These are phyloP conservation scores for Hipposideros armiger DNA, from an alignment of 2,113 vertebrate genomes.

Conservation along the genomic window DNA sequence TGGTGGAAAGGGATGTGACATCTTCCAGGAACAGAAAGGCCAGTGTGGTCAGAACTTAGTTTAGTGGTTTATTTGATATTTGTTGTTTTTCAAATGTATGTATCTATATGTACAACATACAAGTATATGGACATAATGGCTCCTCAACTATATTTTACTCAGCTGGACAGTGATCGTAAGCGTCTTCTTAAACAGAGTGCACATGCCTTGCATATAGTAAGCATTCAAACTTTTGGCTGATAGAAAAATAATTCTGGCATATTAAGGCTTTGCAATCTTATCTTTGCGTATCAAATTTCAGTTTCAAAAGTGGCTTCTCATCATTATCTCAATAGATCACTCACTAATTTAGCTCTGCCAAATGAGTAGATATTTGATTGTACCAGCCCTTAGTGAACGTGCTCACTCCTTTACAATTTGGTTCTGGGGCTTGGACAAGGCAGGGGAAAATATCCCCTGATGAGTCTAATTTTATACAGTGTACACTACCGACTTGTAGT, in stretches of 20 bases:
- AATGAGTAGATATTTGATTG: background rate
- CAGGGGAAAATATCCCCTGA: background rate
- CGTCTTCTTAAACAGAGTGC: background rate
- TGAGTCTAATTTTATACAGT: background rate
- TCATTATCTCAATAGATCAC: background rate
- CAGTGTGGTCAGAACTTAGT: background rate
- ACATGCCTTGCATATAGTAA: background rate
- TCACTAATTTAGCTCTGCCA: background rate
- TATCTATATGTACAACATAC: background rate
- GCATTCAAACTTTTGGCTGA: background rate
- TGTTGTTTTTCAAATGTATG: background rate
- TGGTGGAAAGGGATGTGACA: background rate
- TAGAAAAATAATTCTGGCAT: conserved; percentile 1
- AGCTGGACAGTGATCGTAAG: background rate
- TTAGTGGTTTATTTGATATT: background rate
- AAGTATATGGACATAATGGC: background rate
- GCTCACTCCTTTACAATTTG: background rate
- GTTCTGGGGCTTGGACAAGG: background rate
- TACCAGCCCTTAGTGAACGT: background rate
- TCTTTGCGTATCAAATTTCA: conserved; percentile 2
- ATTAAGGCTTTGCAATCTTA: background rate
- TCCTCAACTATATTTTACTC: conserved; percentile 1
- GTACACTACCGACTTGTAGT: background rate
- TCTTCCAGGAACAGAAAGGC: background rate
- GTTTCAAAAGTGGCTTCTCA: background rate